phyloP scores from a whole-genome alignment of 53 echinoderm and acorn worm species.

The Pentamera pediparva region DNA sequence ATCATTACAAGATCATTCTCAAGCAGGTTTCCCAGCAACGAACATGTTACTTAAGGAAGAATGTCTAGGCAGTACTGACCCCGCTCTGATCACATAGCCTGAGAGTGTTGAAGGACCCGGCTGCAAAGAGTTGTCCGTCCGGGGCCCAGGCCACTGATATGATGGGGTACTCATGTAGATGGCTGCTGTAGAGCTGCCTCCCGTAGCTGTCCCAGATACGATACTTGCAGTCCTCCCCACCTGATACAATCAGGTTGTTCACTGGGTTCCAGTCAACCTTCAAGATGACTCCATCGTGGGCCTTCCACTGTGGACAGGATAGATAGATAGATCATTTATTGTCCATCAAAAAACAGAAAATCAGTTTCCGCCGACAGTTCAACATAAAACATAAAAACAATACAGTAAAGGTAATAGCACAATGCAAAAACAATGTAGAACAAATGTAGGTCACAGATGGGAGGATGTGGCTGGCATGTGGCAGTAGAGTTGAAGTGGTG shows the following conservation, averaged over 20 bases:
- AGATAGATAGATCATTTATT: no score
- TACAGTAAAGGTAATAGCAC: no score
- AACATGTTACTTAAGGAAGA: no score
- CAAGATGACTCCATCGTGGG: constrained; percentile 93
- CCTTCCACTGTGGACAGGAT: constrained; percentile 96
- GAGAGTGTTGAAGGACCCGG: constrained; percentile 95
- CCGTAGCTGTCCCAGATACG: constrained; percentile 97
- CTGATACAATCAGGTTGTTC: constrained; percentile 91
- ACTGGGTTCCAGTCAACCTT: constrained; percentile 99
- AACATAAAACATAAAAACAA: no score
- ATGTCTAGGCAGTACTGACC: constrained; percentile 80
- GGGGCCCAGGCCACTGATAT: constrained; percentile 96
- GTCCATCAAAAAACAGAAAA: no score
- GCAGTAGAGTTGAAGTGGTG: no score
- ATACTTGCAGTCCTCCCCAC: constrained; percentile 91
- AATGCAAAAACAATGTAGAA: no score
- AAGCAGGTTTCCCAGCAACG: no score
- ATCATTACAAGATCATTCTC: no score
- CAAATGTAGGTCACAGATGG: no score
- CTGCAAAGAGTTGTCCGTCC: constrained; percentile 92
- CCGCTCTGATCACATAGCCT: constrained; percentile 94
- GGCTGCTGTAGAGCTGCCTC: constrained; percentile 79
- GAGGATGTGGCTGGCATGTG: no score
- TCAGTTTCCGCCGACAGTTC: no score
- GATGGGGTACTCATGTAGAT: constrained; percentile 87